Evolutionary conservation across 2,113 vertebrate genomes (phyloP), one percentile per base, ranked within the genome.

Genomic region (Sapajus apella): DNA sequence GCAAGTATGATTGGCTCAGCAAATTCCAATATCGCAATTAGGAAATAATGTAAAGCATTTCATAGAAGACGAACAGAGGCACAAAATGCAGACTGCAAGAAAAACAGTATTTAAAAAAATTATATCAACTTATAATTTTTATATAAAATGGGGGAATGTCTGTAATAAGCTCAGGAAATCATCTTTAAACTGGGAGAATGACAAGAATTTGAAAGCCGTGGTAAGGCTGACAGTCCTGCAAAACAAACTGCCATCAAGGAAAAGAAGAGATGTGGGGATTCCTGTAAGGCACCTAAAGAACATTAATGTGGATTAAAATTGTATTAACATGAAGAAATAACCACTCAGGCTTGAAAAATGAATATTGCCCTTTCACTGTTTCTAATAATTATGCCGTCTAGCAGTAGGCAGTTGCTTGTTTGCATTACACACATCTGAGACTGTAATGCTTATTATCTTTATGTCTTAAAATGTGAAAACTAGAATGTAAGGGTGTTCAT

Each of bases 321-420:
- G 0, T 55, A 92, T 96, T 96, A 82, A 7, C 6, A 88, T 40
- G 18, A 56, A 1, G 91, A 98, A 97, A 96, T 83, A 96, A 77
- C 3, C 47, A 52, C 75, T 93, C 75, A 76, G 91, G 50, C 52
- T 94, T 95, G 73, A 52, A 96, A 97, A 98, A 86, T 95, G 90
- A 86, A 96, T 91, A 91, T 96, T 97, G 77, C 56, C 81, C 90
- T 87, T 91, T 83, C 76, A 32, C n/a, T 64, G 13, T 92, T 97
- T 90, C 47, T 66, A 95, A 94, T 86, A 96, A 76, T 96, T 83
- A 95, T 2, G 58, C 77, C 93, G 85, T 40, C 64, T 12, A 95
- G 12, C 61, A 94, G 73, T 40, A 90, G 56, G 43, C 85, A 82
- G 77, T 90, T 95, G 64, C 16, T 90, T 70, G 43, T 90, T 87